Evolutionary conservation across 2,797 vertebrate genomes (phyloP).

Genomic region (Onychomys torridus): DNA sequence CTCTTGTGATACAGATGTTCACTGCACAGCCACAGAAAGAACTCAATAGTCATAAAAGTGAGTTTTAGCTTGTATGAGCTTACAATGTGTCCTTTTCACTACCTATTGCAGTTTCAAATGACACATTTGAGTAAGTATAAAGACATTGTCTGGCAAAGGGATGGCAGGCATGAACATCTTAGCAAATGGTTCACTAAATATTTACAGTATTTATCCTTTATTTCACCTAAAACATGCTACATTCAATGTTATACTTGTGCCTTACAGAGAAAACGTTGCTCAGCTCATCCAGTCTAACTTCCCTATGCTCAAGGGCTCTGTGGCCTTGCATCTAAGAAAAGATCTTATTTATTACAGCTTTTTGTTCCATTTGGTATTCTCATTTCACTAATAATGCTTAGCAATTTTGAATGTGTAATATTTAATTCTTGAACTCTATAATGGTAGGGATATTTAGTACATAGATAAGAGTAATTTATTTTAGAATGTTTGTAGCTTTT

Average conservation of each 20-base stretch:
- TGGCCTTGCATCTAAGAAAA: not conserved
- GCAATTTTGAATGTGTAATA: not conserved
- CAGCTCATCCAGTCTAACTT: constrained; percentile 23
- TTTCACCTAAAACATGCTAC: not conserved
- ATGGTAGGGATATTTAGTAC: not conserved
- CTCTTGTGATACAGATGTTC: not conserved
- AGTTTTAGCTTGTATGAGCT: constrained; percentile 22
- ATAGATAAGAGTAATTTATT: not conserved
- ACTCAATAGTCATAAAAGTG: constrained; percentile 17
- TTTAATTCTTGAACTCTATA: constrained; percentile 28
- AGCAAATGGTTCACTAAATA: constrained; percentile 19
- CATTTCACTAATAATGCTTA: constrained; percentile 21
- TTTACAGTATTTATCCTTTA: constrained; percentile 42
- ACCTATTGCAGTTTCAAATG: not conserved
- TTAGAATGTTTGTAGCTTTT: constrained; percentile 12
- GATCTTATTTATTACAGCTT: constrained; percentile 9
- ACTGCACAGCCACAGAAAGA: not conserved
- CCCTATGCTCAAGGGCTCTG: not conserved
- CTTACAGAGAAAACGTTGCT: not conserved
- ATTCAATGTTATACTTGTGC: constrained; percentile 5
- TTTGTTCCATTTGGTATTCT: constrained; percentile 36
- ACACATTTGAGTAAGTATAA: not conserved
- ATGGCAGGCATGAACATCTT: not conserved
- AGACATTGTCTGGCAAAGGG: constrained; percentile 5
- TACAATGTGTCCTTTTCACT: constrained; percentile 39